Percentiles rank a stretch among this genome's conserved stretches.
phyloP scores from a whole-genome alignment of 1,140 invertebrate genomes.

The Daktulosphaira vitifoliae region DNA sequence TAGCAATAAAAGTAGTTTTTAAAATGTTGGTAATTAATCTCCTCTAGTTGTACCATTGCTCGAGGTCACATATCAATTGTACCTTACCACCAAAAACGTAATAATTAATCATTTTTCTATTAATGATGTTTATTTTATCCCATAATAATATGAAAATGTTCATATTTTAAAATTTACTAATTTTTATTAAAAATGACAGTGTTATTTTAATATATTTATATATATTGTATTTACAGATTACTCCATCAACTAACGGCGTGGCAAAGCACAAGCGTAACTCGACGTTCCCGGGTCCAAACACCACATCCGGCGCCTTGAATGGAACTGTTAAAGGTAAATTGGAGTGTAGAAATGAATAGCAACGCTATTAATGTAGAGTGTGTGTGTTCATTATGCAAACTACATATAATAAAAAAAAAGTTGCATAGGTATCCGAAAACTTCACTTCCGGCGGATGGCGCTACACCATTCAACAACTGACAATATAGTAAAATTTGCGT shows the following conservation, averaged over 20 bases:
- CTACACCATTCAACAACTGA: neutral
- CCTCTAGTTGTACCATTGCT: too few relatives aligned
- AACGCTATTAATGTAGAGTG: neutral
- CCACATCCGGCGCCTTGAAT: constrained; percentile 21
- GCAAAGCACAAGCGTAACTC: constrained; percentile 21
- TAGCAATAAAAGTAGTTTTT: too few relatives aligned
- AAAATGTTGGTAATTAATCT: too few relatives aligned
- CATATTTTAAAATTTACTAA: too few relatives aligned
- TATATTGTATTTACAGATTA: constrained; percentile 21
- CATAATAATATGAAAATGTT: too few relatives aligned
- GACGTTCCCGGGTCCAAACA: constrained; percentile 25
- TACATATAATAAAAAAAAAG: neutral
- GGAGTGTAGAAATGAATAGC: constrained; percentile 5
- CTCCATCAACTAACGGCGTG: neutral
- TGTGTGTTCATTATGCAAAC: neutral
- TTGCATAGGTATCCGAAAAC: neutral
- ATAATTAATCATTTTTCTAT: too few relatives aligned
- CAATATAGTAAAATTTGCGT: neutral
- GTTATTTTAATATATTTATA: too few relatives aligned
- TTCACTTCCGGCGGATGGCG: constrained; percentile 15
- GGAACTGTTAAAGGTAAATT: constrained; percentile 23
- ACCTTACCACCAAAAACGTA: too few relatives aligned
- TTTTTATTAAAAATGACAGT: too few relatives aligned
- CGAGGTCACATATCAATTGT: too few relatives aligned
- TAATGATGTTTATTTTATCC: too few relatives aligned